These are phyloP conservation scores for Pachycephus smyrnensis DNA, from an alignment of 2,888 invertebrate genomes.

Conservation along the genomic window DNA sequence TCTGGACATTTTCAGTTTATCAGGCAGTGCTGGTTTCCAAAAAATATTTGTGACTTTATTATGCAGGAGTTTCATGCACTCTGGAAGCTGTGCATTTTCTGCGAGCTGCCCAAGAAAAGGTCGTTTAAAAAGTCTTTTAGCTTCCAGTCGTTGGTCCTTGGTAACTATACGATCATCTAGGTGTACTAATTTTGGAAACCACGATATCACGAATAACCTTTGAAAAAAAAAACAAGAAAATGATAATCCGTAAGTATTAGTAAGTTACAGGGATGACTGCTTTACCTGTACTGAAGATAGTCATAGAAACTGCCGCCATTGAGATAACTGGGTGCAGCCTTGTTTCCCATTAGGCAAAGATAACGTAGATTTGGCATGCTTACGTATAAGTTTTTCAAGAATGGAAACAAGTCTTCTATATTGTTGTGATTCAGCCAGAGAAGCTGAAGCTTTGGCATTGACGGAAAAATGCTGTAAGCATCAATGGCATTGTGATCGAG, in stretches of 20 bases:
- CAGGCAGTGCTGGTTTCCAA: constrained; percentile 43
- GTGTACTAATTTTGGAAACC: constrained; percentile 76
- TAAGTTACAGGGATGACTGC: background rate
- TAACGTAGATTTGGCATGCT: constrained; percentile 81
- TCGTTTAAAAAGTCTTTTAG: constrained; percentile 73
- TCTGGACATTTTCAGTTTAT: constrained; percentile 34
- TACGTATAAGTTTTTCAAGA: constrained; percentile 77
- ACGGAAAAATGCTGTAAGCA: constrained; percentile 78
- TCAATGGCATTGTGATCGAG: constrained; percentile 84
- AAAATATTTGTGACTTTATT: constrained; percentile 51
- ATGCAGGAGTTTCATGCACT: constrained; percentile 56
- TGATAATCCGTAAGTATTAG: background rate
- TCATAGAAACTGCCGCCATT: constrained; percentile 83
- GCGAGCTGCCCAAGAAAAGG: constrained; percentile 71
- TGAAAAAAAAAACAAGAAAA: constrained; percentile 44
- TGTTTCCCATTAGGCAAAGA: constrained; percentile 88
- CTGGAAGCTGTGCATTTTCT: constrained; percentile 56
- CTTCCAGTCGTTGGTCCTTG: constrained; percentile 74
- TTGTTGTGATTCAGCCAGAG: constrained; percentile 78
- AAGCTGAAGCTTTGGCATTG: constrained; percentile 78
- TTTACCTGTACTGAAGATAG: constrained; percentile 81
- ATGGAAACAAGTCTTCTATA: constrained; percentile 75
- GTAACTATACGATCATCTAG: constrained; percentile 81
- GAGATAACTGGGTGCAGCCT: constrained; percentile 81
- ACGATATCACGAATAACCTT: constrained; percentile 81